Evolutionary conservation across 1,140 invertebrate species (phyloP).

Genomic region (Calephelis nemesis): DNA sequence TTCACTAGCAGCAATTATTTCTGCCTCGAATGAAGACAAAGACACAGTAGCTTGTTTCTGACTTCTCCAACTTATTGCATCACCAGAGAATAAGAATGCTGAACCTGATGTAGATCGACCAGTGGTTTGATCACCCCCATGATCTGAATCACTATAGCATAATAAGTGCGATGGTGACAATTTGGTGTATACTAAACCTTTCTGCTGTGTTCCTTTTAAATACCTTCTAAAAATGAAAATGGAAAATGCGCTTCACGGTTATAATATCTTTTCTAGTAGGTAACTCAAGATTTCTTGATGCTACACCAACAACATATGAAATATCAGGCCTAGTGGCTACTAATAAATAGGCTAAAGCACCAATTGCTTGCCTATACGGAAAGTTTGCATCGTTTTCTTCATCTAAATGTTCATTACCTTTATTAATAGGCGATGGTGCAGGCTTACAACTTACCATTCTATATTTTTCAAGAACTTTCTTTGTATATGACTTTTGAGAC

Average conservation of each 20-base stretch:
- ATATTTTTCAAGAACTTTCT: not conserved
- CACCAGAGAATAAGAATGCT: conserved; percentile 43
- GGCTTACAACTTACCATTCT: not conserved
- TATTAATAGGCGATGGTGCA: too few species aligned
- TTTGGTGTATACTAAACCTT: not conserved
- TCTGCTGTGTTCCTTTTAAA: conserved; percentile 7
- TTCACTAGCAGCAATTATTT: conserved; percentile 64
- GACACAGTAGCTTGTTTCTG: conserved; percentile 48
- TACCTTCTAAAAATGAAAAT: too few species aligned
- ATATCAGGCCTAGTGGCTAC: too few species aligned
- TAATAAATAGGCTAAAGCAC: too few species aligned
- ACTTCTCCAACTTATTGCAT: conserved; percentile 49
- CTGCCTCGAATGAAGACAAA: conserved; percentile 63
- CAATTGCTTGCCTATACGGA: too few species aligned
- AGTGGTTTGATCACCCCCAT: conserved; percentile 47
- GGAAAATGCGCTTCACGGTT: not conserved
- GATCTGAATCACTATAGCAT: conserved; percentile 58
- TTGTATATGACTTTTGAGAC: too few species aligned
- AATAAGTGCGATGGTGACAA: conserved; percentile 32
- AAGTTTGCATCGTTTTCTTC: too few species aligned
- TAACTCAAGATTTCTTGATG: too few species aligned
- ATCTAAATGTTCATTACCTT: too few species aligned
- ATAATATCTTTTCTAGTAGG: not conserved
- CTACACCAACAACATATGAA: too few species aligned
- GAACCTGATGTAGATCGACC: conserved; percentile 49